phyloP scores from a whole-genome alignment of 2,113 vertebrate species.

The Geothlypis trichas region DNA sequence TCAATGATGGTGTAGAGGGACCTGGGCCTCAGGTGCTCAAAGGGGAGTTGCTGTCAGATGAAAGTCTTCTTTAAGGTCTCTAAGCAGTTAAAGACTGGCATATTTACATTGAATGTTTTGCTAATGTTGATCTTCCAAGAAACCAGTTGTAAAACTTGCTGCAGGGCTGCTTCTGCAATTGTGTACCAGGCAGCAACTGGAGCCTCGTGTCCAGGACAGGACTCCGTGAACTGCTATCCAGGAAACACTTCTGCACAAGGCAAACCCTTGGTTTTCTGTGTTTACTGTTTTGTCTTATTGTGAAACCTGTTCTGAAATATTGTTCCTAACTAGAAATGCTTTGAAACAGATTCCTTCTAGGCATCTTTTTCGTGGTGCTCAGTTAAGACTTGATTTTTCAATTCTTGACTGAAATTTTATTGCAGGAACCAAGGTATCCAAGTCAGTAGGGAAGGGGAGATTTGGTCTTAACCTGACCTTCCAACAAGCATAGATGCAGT shows the following conservation, averaged over 20 bases:
- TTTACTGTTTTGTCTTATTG: not conserved
- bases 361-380: not conserved
- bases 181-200: not conserved
- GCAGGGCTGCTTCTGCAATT: not conserved
- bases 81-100: not conserved
- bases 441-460: not conserved
- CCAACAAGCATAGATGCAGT: not conserved
- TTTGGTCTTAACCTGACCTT: not conserved
- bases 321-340: not conserved
- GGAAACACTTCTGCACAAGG: not conserved
- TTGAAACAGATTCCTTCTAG: not conserved
- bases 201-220: not conserved
- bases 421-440: not conserved
- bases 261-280: not conserved
- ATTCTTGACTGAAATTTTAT: not conserved
- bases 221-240: not conserved
- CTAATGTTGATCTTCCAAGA: not conserved
- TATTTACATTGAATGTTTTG: not conserved
- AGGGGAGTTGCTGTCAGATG: not conserved
- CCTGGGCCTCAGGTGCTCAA: rapidly evolving
- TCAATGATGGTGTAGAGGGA: not conserved
- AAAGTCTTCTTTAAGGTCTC: not conserved
- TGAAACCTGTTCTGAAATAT: not conserved
- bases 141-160: not conserved
- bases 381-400: not conserved